Evolutionary conservation across 2,113 vertebrate genomes (phyloP).

Genomic region (Vimba vimba): DNA sequence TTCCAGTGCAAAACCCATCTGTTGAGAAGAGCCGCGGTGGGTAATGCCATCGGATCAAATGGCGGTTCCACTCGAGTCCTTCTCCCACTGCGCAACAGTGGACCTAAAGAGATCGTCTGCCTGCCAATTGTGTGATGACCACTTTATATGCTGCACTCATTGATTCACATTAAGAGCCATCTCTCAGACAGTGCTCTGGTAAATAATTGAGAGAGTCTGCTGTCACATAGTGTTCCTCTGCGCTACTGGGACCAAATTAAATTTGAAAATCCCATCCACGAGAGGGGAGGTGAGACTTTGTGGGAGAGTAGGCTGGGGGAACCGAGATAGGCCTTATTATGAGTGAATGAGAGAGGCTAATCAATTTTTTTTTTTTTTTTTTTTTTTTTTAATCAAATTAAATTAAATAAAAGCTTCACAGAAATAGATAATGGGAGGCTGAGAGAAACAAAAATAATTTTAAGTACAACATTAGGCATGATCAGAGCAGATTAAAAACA

Average conservation of each 20-base stretch:
- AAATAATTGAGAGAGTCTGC: constrained; percentile 70
- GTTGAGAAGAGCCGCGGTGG: constrained; percentile 37
- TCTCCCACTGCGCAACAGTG: constrained; percentile 43
- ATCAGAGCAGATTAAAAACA: constrained; percentile 36
- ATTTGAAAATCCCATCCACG: constrained; percentile 61
- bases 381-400: too few relatives aligned
- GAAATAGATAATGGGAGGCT: constrained; percentile 3
- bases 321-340: constrained; percentile 47
- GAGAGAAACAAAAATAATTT: constrained; percentile 36
- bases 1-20: constrained; percentile 39
- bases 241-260: constrained; percentile 68
- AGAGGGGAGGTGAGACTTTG: constrained; percentile 58
- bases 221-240: constrained; percentile 61
- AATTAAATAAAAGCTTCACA: constrained; percentile 21
- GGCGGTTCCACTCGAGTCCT: constrained; percentile 48
- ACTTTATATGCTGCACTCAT: constrained; percentile 70
- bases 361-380: background rate
- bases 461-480: constrained; percentile 42
- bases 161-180: constrained; percentile 72
- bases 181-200: constrained; percentile 65
- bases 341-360: constrained; percentile 43
- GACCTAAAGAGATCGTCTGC: constrained; percentile 58
- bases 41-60: constrained; percentile 54
- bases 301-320: constrained; percentile 32
- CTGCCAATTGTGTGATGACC: constrained; percentile 64